These are phyloP conservation scores for Caenorhabditis doughertyi DNA, from an alignment of 2,888 invertebrate genomes.

Conservation along the genomic window DNA sequence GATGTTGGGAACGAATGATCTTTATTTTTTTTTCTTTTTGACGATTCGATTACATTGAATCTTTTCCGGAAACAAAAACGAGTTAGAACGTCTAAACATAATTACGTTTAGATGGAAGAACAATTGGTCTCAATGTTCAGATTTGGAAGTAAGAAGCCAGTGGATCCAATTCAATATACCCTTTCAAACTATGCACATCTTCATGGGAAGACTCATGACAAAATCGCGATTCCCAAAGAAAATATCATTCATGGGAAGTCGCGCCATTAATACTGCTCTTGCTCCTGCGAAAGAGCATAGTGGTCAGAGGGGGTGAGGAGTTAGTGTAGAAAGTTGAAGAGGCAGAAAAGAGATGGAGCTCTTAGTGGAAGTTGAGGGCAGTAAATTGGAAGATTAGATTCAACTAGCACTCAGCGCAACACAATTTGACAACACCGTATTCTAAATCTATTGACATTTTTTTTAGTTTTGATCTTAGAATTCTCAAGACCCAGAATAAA, in stretches of 20 bases:
- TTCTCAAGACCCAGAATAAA: too few relatives aligned
- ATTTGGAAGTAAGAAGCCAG: too few relatives aligned
- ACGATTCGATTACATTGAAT: too few relatives aligned
- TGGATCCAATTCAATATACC: too few relatives aligned
- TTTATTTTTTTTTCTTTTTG: too few relatives aligned
- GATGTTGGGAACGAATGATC: conserved; percentile 9
- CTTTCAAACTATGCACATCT: too few relatives aligned
- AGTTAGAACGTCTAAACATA: too few relatives aligned
- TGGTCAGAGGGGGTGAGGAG: conserved; percentile 11
- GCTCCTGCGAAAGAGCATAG: conserved; percentile 23
- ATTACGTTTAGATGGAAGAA: too few relatives aligned
- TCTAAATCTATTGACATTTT: background rate
- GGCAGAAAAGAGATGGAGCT: conserved; percentile 1
- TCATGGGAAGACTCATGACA: background rate
- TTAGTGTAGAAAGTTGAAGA: background rate
- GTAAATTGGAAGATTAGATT: conserved; percentile 24
- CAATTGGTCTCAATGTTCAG: too few relatives aligned
- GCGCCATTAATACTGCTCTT: conserved; percentile 38
- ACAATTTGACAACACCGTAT: conserved; percentile 28
- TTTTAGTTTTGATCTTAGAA: background rate
- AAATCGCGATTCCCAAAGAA: background rate
- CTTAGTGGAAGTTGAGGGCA: background rate
- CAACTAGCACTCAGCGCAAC: conserved; percentile 14
- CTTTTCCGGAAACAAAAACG: too few relatives aligned
- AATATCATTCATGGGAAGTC: conserved; percentile 37